phyloP scores from a whole-genome alignment of 2,888 invertebrate genomes.

The Agapetus fuscipes region DNA sequence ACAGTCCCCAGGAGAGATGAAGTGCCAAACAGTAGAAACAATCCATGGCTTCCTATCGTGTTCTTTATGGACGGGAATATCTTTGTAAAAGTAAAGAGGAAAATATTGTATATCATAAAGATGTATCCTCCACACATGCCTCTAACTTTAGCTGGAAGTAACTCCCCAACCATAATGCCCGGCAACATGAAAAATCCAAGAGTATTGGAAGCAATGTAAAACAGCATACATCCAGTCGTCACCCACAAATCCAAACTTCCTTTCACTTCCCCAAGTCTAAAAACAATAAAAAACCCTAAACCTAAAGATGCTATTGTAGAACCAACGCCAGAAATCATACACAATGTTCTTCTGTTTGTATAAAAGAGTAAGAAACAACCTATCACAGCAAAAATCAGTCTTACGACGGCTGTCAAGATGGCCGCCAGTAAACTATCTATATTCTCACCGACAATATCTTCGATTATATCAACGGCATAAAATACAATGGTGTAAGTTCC shows the following conservation, averaged over 20 bases:
- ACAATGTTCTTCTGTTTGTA: conserved; percentile 55
- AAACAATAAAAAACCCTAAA: conserved; percentile 44
- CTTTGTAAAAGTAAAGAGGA: conserved; percentile 60
- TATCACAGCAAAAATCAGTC: conserved; percentile 53
- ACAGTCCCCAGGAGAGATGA: conserved; percentile 53
- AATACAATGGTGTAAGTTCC: conserved; percentile 71
- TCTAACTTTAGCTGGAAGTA: conserved; percentile 62
- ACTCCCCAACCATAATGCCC: conserved; percentile 65
- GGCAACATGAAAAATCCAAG: conserved; percentile 65
- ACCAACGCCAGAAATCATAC: conserved; percentile 56
- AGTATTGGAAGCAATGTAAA: conserved; percentile 66
- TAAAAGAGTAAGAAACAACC: conserved; percentile 56
- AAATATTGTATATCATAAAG: conserved; percentile 60
- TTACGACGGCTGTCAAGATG: conserved; percentile 57
- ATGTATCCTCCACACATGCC: conserved; percentile 66
- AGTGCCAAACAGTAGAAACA: conserved; percentile 60
- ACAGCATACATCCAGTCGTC: conserved; percentile 43
- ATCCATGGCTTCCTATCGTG: conserved; percentile 52
- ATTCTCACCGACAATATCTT: conserved; percentile 45
- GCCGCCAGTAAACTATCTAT: conserved; percentile 50
- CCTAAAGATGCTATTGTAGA: conserved; percentile 54
- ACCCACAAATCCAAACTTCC: conserved; percentile 31
- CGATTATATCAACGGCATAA: conserved; percentile 66
- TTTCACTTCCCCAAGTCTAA: conserved; percentile 29
- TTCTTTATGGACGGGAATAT: conserved; percentile 54